Conservation (phyloP, 2,888 invertebrate species). For the Nematopogon swammerdamellus region DNA sequence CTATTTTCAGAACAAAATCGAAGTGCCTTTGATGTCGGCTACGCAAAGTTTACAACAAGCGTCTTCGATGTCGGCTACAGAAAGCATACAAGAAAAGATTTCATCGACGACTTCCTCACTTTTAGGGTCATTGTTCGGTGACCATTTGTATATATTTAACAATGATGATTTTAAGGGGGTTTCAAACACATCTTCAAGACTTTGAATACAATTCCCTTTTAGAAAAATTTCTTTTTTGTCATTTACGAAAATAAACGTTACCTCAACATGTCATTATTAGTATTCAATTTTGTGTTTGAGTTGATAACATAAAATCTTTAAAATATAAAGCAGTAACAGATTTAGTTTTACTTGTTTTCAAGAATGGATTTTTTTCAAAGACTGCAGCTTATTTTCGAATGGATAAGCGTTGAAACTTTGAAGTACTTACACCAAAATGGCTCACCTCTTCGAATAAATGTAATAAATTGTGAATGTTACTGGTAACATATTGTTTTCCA, state of each 20-base stretch:
- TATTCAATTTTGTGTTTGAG: slow-evolving; percentile 9
- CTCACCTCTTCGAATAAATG: slow-evolving; percentile 10
- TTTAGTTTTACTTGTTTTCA: slow-evolving; percentile 2
- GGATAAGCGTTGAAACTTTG: slow-evolving; percentile 7
- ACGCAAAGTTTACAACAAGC: too few relatives aligned
- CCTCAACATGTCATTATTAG: slow-evolving; percentile 6
- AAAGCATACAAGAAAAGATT: too few relatives aligned
- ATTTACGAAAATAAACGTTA: not conserved
- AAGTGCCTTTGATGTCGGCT: too few relatives aligned
- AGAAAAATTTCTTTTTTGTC: slow-evolving; percentile 7
- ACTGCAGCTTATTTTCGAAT: slow-evolving; percentile 6
- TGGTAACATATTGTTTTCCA: slow-evolving; percentile 10
- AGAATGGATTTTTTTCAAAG: slow-evolving; percentile 8
- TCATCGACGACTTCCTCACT: too few relatives aligned
- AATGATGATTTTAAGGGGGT: slow-evolving; percentile 9
- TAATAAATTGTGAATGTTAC: slow-evolving; percentile 12
- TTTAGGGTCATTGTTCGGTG: too few relatives aligned
- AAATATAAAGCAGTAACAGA: slow-evolving; percentile 3
- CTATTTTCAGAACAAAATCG: too few relatives aligned
- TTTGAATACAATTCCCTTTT: slow-evolving; percentile 5
- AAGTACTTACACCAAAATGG: slow-evolving; percentile 7
- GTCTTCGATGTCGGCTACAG: too few relatives aligned
- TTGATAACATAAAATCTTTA: slow-evolving; percentile 5
- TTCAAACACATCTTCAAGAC: slow-evolving; percentile 8
- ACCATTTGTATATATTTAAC: slow-evolving; percentile 9